Base-by-base conservation (phyloP, 2,797 vertebrate genomes). In the Falco naumanni region DNA sequence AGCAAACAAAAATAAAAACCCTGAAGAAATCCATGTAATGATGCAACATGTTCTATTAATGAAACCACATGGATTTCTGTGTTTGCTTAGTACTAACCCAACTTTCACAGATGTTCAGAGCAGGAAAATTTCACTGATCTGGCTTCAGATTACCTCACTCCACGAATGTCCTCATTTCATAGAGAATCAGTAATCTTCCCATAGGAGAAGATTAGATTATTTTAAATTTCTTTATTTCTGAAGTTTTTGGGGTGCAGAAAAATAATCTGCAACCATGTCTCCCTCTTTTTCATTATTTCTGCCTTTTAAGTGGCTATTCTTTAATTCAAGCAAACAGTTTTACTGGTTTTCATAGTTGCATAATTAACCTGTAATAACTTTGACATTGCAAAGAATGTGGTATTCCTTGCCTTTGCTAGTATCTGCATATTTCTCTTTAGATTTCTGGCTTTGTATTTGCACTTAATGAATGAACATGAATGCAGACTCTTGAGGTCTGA, bases 401-500 rank as follows among this genome's bases (percentile, higher is more conserved):
- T 31, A 17, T 69, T 85, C 26, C 26, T 80, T 57, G 45, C n/a
- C 51, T 95, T 87, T 93, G 34, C 48, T 90, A 21, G 11, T 54
- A 80, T 59, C 70, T 92, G 57, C 65, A 47, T 89, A 80, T 84
- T 89, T 87, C 45, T 88, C 33, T 92, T 90, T 45, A 87, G 59
- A 87, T 85, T 90, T 95, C 65, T 91, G 70, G 37, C n/a, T 83
- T 96, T 89, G 57, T 96, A 96, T 92, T 96, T 97, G 87, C 89
- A 91, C 70, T 93, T 91, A 91, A 89, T 94, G 85, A 95, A 93
- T 93, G 91, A 86, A 88, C 53, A 87, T 69, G 56, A 95, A 90
- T 56, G 16, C 39, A 86, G 70, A 53, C 79, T 78, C 82, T 20
- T 82, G 89, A 68, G 83, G 65, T 53, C 60, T 89, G 50, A 63